A percentile compares a stretch with the other conserved stretches of the same genome.
Conservation (phyloP, 92 coral and sea anemone species). For the Parazoanthus atlanticus region DNA sequence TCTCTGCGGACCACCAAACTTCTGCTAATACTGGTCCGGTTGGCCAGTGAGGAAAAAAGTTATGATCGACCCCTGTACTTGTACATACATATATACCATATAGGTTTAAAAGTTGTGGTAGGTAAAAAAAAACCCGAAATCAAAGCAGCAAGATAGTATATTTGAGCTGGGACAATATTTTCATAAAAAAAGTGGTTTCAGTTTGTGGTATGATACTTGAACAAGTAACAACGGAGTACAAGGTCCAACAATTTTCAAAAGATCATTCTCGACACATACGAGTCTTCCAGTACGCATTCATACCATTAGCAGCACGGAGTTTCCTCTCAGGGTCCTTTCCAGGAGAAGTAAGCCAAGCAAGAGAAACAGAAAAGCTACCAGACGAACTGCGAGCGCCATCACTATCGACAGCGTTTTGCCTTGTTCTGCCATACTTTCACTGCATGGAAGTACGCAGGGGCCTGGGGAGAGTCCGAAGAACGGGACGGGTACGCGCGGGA, state of each 20-base stretch:
- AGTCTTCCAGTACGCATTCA: neutral
- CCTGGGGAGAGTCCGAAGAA: neutral
- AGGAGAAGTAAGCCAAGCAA: conserved; percentile 5
- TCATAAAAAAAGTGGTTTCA: too few relatives aligned
- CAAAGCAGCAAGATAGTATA: too few relatives aligned
- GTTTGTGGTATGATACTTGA: too few relatives aligned
- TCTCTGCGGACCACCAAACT: too few relatives aligned
- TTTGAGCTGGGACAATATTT: too few relatives aligned
- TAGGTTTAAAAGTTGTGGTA: too few relatives aligned
- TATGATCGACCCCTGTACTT: too few relatives aligned
- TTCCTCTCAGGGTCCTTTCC: conserved; percentile 20
- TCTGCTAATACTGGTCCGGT: too few relatives aligned
- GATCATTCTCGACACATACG: neutral
- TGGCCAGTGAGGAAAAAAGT: too few relatives aligned
- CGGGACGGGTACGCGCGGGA: neutral
- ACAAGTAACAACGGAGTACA: neutral
- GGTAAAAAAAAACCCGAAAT: too few relatives aligned
- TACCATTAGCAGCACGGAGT: conserved; percentile 33
- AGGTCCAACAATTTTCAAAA: neutral
- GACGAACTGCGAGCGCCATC: neutral
- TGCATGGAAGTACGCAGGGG: conserved; percentile 12
- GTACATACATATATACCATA: too few relatives aligned
- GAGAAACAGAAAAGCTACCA: conserved; percentile 12
- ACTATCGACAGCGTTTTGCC: neutral
- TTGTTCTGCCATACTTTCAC: conserved; percentile 18